Evolutionary conservation across 2,888 invertebrate genomes (phyloP), one percentile per base, ranked within the genome.

Genomic region (Lottia gigantea): DNA sequence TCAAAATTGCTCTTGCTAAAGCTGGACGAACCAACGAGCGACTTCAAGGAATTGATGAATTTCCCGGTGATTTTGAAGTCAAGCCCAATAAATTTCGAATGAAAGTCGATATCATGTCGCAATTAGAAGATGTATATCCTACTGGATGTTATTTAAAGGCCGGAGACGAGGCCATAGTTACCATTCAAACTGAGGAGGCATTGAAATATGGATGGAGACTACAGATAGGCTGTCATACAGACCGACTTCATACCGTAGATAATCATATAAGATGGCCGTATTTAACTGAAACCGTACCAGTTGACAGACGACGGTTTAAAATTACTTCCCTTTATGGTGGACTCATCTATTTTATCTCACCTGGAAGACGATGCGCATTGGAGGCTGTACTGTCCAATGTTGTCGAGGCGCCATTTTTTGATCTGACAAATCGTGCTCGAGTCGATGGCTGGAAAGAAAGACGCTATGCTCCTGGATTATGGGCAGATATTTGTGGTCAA

Each of bases 11-110:
- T 55, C 55, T 19, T 8, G 55, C 23, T 23, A 55, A 55, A 55
- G 11, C 55, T 11, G 55, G 55, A 19, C 19, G 55, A 23, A 55
- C 12, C 11, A 55, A 55, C 15, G 19, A 19, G 8, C 19, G 23
- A 23, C 23, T 55, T 15, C 19, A 19, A 23, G 55, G 55, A 0
- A 11, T 55, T 14, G 55, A 55, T 55, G 19, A 55, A 23, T 55
- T 55, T 23, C 55, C 55, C 11, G 55, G 55, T 8, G 55, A 55
- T 55, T 55, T 55, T 23, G 55, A 55, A 55, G 55, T 55, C 55
- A 19, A 23, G 11, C 55, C 55, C 19, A 55, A 55, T 55, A 55
- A 55, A 19, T 55, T 55, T 55, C 19, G 23, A 55, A 55, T 55
- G 55, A 55, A 55, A 55, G 55, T 55, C 19, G 55, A 55, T 55